Evolutionary conservation across 2,113 vertebrate genomes (phyloP).

Genomic region (Cromileptes altivelis): DNA sequence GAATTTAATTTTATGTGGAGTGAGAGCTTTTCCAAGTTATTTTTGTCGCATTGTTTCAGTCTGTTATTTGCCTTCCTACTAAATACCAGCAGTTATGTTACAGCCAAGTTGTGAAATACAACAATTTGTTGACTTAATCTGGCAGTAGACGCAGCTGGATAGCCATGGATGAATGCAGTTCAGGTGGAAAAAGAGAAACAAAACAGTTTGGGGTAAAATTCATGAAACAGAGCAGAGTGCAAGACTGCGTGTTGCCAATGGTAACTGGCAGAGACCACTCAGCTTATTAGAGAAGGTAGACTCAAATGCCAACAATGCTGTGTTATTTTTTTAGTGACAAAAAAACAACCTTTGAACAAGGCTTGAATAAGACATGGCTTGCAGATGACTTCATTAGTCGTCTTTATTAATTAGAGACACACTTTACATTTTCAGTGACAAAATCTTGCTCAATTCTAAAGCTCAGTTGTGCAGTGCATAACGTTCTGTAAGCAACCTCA

Average conservation of each 20-base stretch:
- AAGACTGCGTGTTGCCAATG: constrained; percentile 44
- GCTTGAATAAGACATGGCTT: neutral
- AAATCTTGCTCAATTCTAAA: neutral
- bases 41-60: constrained; percentile 9
- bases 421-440: neutral
- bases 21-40: constrained; percentile 25
- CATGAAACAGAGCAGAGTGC: constrained; percentile 27
- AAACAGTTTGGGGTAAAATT: constrained; percentile 44
- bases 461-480: neutral
- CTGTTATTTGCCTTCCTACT: constrained; percentile 38
- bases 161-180: constrained; percentile 36
- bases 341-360: neutral
- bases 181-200: constrained; percentile 30
- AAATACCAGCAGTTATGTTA: constrained; percentile 33
- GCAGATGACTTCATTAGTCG: neutral
- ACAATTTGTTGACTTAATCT: constrained; percentile 27
- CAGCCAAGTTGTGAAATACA: constrained; percentile 41
- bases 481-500: no score
- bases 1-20: constrained; percentile 9
- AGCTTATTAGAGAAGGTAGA: constrained; percentile 11
- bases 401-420: neutral
- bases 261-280: constrained; percentile 37
- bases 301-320: neutral
- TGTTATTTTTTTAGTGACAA: neutral
- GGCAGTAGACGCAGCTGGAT: constrained; percentile 6